phyloP scores from a whole-genome alignment of 2,113 vertebrate species.

The Lepisosteus osseus region DNA sequence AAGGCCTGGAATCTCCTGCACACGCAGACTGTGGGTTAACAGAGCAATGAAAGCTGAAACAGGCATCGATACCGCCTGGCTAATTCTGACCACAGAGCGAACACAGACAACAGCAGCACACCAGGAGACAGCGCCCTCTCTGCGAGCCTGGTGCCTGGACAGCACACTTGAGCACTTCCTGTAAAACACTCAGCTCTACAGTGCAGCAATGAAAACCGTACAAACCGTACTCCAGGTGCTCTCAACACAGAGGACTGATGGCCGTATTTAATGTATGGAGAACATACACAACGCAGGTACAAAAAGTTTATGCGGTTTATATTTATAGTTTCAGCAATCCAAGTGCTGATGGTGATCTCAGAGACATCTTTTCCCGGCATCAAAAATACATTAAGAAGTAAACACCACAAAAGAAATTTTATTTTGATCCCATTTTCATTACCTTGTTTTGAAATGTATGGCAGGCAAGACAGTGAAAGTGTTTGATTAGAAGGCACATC shows the following conservation, averaged over 20 bases:
- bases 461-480: no score
- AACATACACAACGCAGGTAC: neutral
- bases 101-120: conserved; percentile 28
- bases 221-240: neutral
- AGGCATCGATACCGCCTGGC: conserved; percentile 19
- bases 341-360: no score
- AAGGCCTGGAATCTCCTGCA: conserved; percentile 25
- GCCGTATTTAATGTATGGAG: neutral
- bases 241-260: neutral
- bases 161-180: neutral
- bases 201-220: neutral
- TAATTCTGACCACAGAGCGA: conserved; percentile 43
- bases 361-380: no score
- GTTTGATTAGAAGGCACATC: no score
- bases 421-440: no score
- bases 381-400: no score
- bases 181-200: neutral
- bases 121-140: conserved; percentile 8
- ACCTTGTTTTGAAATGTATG: no score
- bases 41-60: conserved; percentile 30
- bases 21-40: conserved; percentile 23
- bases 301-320: no score
- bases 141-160: neutral
- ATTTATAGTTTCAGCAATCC: no score
- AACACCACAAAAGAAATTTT: no score